Percentiles rank a stretch among this genome's conserved stretches.
phyloP scores from a whole-genome alignment of 2,797 vertebrate species.

The Argentina silus region DNA sequence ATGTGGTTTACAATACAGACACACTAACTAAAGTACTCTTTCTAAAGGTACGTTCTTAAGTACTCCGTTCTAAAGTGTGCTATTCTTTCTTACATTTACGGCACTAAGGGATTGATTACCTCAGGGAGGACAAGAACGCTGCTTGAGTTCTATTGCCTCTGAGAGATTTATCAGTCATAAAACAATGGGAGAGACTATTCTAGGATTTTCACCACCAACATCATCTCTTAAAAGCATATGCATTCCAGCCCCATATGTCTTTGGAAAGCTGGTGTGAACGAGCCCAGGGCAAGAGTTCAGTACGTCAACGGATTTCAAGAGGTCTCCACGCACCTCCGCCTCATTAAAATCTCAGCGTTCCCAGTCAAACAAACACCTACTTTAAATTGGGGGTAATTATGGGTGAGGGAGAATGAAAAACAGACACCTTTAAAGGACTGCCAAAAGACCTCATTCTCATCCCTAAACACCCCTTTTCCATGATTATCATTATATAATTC shows the following conservation, averaged over 20 bases:
- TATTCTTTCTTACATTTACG: slow-evolving; percentile 2
- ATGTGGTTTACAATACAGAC: background rate
- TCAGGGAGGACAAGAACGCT: slow-evolving; percentile 33
- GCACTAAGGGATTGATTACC: slow-evolving; percentile 21
- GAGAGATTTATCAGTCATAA: slow-evolving; percentile 60
- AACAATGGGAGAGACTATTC: slow-evolving; percentile 47
- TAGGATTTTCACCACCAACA: slow-evolving; percentile 41
- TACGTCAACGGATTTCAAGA: slow-evolving; percentile 39
- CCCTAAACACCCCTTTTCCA: slow-evolving; percentile 23
- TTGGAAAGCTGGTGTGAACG: slow-evolving; percentile 31
- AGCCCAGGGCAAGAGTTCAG: slow-evolving; percentile 37
- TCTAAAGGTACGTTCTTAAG: too few species aligned
- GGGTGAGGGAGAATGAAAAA: slow-evolving; percentile 45
- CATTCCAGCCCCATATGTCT: slow-evolving; percentile 40
- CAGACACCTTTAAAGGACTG: slow-evolving; percentile 42
- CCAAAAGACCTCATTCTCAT: slow-evolving; percentile 29
- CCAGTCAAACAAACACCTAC: slow-evolving; percentile 54
- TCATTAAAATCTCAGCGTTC: slow-evolving; percentile 53
- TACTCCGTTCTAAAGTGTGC: slow-evolving; percentile 17
- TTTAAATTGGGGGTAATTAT: slow-evolving; percentile 54
- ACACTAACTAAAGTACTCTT: slow-evolving; percentile 4
- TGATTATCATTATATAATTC: slow-evolving; percentile 35
- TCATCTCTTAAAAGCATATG: slow-evolving; percentile 63
- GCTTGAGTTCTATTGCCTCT: slow-evolving; percentile 43
- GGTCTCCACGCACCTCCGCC: slow-evolving; percentile 47